Evolutionary conservation across 2,888 invertebrate species (phyloP).

Genomic region (Phortica magna): DNA sequence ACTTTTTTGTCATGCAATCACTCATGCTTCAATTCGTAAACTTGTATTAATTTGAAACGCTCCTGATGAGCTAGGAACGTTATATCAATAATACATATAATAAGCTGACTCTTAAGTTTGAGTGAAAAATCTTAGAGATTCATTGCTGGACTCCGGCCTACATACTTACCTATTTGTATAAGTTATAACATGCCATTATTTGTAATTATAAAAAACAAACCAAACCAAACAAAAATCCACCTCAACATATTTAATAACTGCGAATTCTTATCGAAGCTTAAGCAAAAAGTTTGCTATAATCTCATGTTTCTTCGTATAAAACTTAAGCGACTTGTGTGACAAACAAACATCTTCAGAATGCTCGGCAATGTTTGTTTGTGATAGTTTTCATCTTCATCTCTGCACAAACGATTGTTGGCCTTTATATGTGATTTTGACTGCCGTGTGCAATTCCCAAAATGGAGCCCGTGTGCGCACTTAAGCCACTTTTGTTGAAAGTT

Average conservation of each 20-base stretch:
- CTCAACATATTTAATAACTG: neutral
- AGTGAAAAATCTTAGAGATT: too few relatives aligned
- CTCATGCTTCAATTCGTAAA: too few relatives aligned
- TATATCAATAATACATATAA: too few relatives aligned
- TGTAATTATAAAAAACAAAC: too few relatives aligned
- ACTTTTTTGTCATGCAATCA: too few relatives aligned
- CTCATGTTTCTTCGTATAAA: conserved; percentile 16
- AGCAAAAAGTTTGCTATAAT: conserved; percentile 25
- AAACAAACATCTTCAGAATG: conserved; percentile 1
- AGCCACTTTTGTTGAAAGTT: conserved; percentile 73
- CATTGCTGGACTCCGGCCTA: too few relatives aligned
- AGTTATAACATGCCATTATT: too few relatives aligned
- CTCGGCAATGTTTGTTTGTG: conserved; percentile 7
- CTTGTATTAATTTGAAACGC: too few relatives aligned
- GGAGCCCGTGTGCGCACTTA: conserved; percentile 74
- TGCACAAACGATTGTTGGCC: conserved; percentile 11
- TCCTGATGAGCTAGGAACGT: too few relatives aligned
- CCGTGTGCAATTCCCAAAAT: conserved; percentile 68
- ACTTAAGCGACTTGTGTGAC: conserved; percentile 20
- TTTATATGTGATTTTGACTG: conserved; percentile 4
- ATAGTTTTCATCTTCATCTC: conserved; percentile 37
- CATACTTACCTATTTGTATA: too few relatives aligned
- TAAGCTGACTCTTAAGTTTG: too few relatives aligned
- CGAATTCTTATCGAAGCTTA: conserved; percentile 8
- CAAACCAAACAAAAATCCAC: neutral